These are phyloP conservation scores for Acromyrmex charruanus DNA, from an alignment of 1,140 invertebrate species.

Conservation along the genomic window DNA sequence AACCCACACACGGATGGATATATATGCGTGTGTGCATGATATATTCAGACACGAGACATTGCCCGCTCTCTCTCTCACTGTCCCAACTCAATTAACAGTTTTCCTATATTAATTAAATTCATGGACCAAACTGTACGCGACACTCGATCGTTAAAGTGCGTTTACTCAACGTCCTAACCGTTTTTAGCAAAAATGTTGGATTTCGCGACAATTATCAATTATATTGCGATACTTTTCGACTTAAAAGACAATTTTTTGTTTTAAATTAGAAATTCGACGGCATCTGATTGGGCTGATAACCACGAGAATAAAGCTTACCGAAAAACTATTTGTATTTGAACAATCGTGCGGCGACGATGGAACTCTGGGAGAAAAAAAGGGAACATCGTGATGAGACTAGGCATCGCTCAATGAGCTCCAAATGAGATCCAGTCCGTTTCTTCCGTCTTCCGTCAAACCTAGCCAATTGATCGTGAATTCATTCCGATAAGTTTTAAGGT, in stretches of 20 bases:
- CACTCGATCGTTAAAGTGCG: neutral
- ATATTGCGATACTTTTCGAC: neutral
- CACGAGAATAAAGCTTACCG: slow-evolving; percentile 32
- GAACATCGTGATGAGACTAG: slow-evolving; percentile 20
- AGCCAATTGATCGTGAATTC: slow-evolving; percentile 72
- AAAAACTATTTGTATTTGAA: slow-evolving; percentile 55
- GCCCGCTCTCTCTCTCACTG: slow-evolving; percentile 33
- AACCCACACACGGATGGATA: slow-evolving; percentile 13
- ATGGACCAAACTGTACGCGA: slow-evolving; percentile 5
- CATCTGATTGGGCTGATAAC: slow-evolving; percentile 23
- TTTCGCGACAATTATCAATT: neutral
- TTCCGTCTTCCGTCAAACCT: slow-evolving; percentile 61
- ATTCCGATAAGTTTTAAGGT: slow-evolving; percentile 64
- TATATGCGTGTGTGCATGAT: neutral
- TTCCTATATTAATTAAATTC: slow-evolving; percentile 71
- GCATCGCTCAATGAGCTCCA: slow-evolving; percentile 68
- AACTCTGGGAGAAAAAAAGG: slow-evolving; percentile 39
- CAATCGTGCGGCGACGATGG: slow-evolving; percentile 42
- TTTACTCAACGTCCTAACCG: neutral
- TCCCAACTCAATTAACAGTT: slow-evolving; percentile 68
- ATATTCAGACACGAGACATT: slow-evolving; percentile 19
- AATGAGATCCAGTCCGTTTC: slow-evolving; percentile 72
- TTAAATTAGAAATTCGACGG: neutral
- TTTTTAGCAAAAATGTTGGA: neutral
- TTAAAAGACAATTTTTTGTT: neutral